A percentile compares a stretch with the other conserved stretches of the same genome.
phyloP scores from a whole-genome alignment of 23 tunicate species.

The Styela clava region DNA sequence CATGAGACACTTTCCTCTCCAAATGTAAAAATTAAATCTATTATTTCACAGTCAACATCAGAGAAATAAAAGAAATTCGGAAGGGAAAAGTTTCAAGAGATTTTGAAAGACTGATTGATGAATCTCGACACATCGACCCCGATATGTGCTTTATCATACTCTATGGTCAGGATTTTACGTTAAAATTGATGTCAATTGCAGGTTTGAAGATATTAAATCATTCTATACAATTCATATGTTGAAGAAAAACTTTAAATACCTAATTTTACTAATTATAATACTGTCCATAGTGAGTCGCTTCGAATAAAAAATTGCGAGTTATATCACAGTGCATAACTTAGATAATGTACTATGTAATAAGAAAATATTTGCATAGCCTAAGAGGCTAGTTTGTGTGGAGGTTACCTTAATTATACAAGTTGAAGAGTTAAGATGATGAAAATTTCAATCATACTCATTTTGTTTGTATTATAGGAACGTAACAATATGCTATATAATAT shows the following conservation, averaged over 20 bases:
- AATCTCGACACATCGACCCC: constrained; percentile 56
- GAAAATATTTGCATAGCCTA: no score
- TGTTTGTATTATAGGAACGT: no score
- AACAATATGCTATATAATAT: no score
- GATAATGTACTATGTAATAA: no score
- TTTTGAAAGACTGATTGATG: constrained; percentile 61
- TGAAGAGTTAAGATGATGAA: no score
- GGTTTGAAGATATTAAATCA: constrained; percentile 24
- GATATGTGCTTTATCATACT: constrained; percentile 66
- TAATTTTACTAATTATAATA: neutral
- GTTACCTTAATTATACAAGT: no score
- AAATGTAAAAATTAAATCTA: neutral
- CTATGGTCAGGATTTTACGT: constrained; percentile 84
- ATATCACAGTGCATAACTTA: no score
- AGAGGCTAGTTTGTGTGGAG: no score
- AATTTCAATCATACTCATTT: no score
- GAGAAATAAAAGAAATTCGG: constrained; percentile 88
- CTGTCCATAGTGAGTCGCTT: neutral
- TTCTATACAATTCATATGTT: neutral
- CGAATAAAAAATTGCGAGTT: no score
- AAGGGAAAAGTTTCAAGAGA: constrained; percentile 72
- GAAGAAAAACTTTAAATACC: neutral
- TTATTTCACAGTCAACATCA: constrained; percentile 58
- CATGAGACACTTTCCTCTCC: neutral
- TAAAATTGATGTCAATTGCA: constrained; percentile 65